Percentiles rank a stretch among this genome's conserved stretches.
phyloP scores from a whole-genome alignment of 37 sponge, comb jelly and placozoan genomes.

The Halisarca cf. caerulea region DNA sequence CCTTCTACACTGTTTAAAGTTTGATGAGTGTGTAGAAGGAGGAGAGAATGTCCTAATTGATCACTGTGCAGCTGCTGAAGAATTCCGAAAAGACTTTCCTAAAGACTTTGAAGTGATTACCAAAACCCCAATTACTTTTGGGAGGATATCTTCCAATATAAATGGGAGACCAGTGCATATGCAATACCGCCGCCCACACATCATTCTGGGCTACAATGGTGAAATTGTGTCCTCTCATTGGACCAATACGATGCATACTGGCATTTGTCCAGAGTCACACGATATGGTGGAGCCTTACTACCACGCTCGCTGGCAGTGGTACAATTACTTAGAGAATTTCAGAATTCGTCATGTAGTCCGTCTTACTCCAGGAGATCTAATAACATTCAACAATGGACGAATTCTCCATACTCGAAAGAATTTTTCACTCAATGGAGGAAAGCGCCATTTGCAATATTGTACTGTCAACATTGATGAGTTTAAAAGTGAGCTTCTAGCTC shows the following conservation, averaged over 20 bases:
- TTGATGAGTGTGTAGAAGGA: slow-evolving; percentile 63
- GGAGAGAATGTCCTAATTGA: slow-evolving; percentile 65
- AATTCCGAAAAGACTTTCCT: slow-evolving; percentile 39
- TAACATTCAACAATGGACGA: slow-evolving; percentile 65
- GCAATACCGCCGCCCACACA: slow-evolving; percentile 59
- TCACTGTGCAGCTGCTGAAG: slow-evolving; percentile 49
- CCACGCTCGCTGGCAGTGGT: slow-evolving; percentile 36
- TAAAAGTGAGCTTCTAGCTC: no score
- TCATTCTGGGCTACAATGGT: slow-evolving; percentile 30
- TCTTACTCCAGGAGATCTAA: slow-evolving; percentile 52
- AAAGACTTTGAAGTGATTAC: slow-evolving; percentile 53
- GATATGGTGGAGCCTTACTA: slow-evolving; percentile 58
- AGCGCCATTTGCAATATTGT: slow-evolving; percentile 43
- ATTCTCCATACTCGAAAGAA: slow-evolving; percentile 48
- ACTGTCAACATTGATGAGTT: slow-evolving; percentile 72
- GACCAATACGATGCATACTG: slow-evolving; percentile 45
- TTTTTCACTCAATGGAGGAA: slow-evolving; percentile 60
- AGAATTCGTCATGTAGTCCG: neutral
- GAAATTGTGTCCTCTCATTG: slow-evolving; percentile 47
- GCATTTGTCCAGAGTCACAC: neutral
- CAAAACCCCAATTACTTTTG: slow-evolving; percentile 61
- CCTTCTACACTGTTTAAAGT: slow-evolving; percentile 65
- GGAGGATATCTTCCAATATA: slow-evolving; percentile 60
- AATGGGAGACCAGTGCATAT: slow-evolving; percentile 32
- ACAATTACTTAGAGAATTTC: slow-evolving; percentile 26